phyloP scores from a whole-genome alignment of 2,797 vertebrate genomes.

The Hybognathus amarus region DNA sequence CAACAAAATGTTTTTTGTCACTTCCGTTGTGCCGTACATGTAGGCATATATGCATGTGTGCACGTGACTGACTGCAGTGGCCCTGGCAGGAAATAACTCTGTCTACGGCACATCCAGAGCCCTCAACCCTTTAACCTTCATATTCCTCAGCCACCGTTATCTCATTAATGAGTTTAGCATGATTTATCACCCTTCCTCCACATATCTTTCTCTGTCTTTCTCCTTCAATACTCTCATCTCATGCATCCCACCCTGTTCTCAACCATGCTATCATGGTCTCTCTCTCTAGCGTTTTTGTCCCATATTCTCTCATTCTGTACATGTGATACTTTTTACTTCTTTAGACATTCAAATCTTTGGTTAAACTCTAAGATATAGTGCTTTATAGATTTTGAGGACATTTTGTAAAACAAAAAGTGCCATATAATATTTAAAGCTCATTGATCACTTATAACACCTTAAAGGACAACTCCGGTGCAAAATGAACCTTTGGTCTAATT shows the following conservation, averaged over 20 bases:
- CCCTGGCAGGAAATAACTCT: slow-evolving; percentile 47
- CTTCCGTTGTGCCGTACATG: neutral
- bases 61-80: slow-evolving; percentile 40
- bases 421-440: neutral
- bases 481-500: no score
- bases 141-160: slow-evolving; percentile 54
- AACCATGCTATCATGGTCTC: neutral
- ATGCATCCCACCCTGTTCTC: neutral
- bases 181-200: slow-evolving; percentile 60
- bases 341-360: neutral
- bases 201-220: slow-evolving; percentile 40
- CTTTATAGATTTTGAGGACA: neutral
- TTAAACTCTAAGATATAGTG: neutral
- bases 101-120: slow-evolving; percentile 16
- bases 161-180: slow-evolving; percentile 64
- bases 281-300: neutral
- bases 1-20: neutral
- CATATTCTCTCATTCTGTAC: neutral
- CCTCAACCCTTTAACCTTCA: slow-evolving; percentile 62
- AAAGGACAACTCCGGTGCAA: no score
- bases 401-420: neutral
- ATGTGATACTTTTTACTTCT: neutral
- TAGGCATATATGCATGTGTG: slow-evolving; percentile 3
- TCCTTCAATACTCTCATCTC: slow-evolving; percentile 2
- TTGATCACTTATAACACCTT: neutral